A percentile compares a stretch with the other conserved stretches of the same genome.
These are phyloP conservation scores for Globia sparganii DNA, from an alignment of 2,888 invertebrate genomes.

Conservation along the genomic window DNA sequence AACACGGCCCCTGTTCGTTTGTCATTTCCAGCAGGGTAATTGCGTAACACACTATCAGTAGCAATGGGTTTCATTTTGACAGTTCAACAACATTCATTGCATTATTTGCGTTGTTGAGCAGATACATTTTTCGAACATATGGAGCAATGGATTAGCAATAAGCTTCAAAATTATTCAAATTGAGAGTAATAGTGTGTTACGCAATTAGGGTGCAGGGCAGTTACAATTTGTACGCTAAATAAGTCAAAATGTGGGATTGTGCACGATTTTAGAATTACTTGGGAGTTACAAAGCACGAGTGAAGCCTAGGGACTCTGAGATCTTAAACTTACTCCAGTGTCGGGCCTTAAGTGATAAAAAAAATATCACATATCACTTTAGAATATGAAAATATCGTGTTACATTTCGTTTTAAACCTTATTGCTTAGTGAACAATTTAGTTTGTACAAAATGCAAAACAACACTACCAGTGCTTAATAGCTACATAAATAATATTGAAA, in stretches of 20 bases:
- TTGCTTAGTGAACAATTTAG: constrained; percentile 80
- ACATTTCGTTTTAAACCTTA: constrained; percentile 77
- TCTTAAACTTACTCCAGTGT: constrained; percentile 66
- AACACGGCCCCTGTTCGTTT: constrained; percentile 42
- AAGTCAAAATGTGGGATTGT: constrained; percentile 55
- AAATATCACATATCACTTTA: constrained; percentile 87
- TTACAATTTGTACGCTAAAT: constrained; percentile 64
- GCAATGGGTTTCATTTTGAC: too few relatives aligned
- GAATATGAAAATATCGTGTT: constrained; percentile 86
- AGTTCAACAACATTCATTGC: too few relatives aligned
- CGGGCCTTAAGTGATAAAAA: constrained; percentile 78
- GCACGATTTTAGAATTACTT: constrained; percentile 39
- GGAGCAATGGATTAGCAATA: too few relatives aligned
- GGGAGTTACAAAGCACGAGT: constrained; percentile 45
- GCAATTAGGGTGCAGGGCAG: too few relatives aligned
- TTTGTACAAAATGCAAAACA: constrained; percentile 86
- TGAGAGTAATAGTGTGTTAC: too few relatives aligned
- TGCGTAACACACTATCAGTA: too few relatives aligned
- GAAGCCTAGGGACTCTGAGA: constrained; percentile 66
- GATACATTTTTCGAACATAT: too few relatives aligned
- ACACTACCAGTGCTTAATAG: constrained; percentile 82
- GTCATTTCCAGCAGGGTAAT: constrained; percentile 47
- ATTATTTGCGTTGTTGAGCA: too few relatives aligned
- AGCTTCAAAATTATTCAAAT: too few relatives aligned
- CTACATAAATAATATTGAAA: constrained; percentile 85